Conservation (phyloP, 2,113 vertebrate genomes). For the Saguinus imperator region DNA sequence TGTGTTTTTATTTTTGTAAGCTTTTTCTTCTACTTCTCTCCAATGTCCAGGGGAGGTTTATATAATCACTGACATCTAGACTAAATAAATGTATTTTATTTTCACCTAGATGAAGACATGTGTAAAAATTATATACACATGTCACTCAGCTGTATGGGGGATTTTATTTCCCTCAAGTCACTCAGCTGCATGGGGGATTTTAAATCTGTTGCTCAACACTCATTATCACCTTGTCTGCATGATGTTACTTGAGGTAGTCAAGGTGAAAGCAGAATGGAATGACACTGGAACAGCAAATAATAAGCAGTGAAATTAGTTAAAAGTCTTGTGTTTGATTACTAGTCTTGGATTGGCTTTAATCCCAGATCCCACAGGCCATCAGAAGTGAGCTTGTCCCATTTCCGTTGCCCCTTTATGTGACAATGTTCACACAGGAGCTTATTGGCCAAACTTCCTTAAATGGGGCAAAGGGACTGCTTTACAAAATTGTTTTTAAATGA, state of each 20-base stretch:
- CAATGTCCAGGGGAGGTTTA: conserved; percentile 26
- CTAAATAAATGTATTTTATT: conserved; percentile 54
- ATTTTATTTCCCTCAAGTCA: conserved; percentile 27
- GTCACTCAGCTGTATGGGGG: not conserved
- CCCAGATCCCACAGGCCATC: not conserved
- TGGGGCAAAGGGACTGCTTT: not conserved
- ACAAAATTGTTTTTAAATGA: not conserved
- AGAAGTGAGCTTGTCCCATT: not conserved
- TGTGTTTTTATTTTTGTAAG: conserved; percentile 30
- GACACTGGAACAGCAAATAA: conserved; percentile 26
- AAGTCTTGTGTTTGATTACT: conserved; percentile 38
- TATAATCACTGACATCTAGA: not conserved
- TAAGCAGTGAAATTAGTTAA: conserved; percentile 40
- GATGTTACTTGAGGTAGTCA: conserved; percentile 54
- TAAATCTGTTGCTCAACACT: conserved; percentile 44
- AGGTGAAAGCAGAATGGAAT: conserved; percentile 27
- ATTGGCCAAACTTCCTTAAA: not conserved
- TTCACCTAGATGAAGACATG: conserved; percentile 11
- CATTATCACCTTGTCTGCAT: conserved; percentile 50
- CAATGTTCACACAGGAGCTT: not conserved
- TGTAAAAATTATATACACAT: conserved; percentile 12
- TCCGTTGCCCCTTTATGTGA: not conserved
- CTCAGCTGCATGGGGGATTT: conserved; percentile 12
- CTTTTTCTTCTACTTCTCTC: not conserved
- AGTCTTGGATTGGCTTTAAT: conserved; percentile 29